Base-by-base conservation (phyloP, 1,140 invertebrate genomes). In the Wasmannia auropunctata region DNA sequence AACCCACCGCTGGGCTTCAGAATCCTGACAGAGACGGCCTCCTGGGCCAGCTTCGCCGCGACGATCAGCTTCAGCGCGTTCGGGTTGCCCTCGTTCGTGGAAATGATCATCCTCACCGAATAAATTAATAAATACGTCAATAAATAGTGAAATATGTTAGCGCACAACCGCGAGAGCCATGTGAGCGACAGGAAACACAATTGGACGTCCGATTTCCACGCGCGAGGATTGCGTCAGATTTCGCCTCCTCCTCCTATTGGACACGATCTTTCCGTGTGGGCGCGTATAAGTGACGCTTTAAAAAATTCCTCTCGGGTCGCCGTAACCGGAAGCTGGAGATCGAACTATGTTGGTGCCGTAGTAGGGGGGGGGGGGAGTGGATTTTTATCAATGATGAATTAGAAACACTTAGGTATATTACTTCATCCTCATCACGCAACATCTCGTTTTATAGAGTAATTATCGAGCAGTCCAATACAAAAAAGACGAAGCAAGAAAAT, bases 1-100 rank as follows among this genome's bases (percentile, higher is more conserved):
- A 34, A 85, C 93, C 93, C 95, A 97, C 96, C 96, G 94, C 95
- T 96, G 83, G 96, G 93, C 74, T 96, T 92, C 84, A 96, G 94
- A 89, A 95, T 92, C 88, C 95, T 94, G 56, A 97, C 76, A 65
- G 95, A 92, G 25, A 96, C 93, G 81, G 95, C 91, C 89, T 96
- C 95, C 86, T 96, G 95, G 0, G 95, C 95, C 88, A 97, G 95
- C 91, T 97, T 97, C 1, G 96, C 96, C 63, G 96, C 96, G 85
- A 97, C 95, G 25, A 97, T 89, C 80, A 97, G 88, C 92, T 98
- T 97, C 77, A 98, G 93, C 5, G 96, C 96, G 37, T 97, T 96
- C 7, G 97, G 97, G 95, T 97, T 98, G 87, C 96, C 97, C 88
- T 97, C 96, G 91, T 97, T 97, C 51, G 97, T 97, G 85, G 95